A percentile compares a stretch with the other conserved stretches of the same genome.
These are phyloP conservation scores for Hydropsyche betteni DNA, from an alignment of 2,888 invertebrate species.

Conservation along the genomic window DNA sequence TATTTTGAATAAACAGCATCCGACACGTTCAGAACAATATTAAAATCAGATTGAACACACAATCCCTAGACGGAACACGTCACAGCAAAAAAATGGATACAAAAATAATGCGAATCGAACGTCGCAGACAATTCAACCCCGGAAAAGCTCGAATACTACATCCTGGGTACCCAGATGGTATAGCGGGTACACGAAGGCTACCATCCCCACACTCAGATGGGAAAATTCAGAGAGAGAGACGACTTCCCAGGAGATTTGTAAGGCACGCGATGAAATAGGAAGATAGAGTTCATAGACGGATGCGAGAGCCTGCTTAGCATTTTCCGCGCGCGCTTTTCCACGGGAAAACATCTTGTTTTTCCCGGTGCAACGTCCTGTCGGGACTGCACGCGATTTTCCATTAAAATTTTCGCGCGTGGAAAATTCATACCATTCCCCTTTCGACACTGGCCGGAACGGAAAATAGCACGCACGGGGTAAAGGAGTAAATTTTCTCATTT, in stretches of 20 bases:
- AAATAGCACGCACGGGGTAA: too few species aligned
- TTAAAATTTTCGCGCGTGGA: conserved; percentile 6
- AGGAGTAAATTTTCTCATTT: too few species aligned
- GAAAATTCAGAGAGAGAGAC: conserved; percentile 39
- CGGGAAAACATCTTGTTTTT: conserved; percentile 25
- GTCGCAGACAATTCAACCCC: conserved; percentile 34
- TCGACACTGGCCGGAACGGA: too few species aligned
- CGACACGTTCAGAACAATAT: too few species aligned
- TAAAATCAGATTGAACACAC: too few species aligned
- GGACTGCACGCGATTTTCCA: conserved; percentile 24
- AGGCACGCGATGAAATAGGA: conserved; percentile 49
- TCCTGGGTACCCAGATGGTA: not conserved
- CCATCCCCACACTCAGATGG: not conserved
- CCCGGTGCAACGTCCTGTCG: conserved; percentile 6
- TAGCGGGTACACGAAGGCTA: not conserved
- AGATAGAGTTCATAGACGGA: conserved; percentile 45
- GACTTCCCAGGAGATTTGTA: conserved; percentile 45
- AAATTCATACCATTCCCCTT: not conserved
- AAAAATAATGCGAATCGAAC: conserved; percentile 40
- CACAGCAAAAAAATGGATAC: not conserved
- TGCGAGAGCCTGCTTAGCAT: conserved; percentile 45
- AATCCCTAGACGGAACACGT: too few species aligned
- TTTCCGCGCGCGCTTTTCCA: conserved; percentile 45
- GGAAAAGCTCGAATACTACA: not conserved
- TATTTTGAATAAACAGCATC: too few species aligned